Evolutionary conservation across 2,797 vertebrate genomes (phyloP).

Genomic region (Vireo griseus): DNA sequence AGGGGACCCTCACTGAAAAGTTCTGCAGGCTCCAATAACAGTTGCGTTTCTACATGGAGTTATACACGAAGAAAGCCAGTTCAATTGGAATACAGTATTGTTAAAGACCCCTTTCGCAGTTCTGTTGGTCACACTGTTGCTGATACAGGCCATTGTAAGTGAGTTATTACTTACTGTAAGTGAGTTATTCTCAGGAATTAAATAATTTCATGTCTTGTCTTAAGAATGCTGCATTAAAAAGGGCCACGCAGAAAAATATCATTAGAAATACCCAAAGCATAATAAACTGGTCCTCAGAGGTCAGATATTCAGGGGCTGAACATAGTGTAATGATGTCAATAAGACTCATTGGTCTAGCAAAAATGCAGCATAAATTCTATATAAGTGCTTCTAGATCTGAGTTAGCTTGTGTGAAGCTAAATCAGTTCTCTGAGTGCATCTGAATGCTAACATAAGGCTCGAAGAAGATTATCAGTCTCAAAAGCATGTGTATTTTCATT

Average conservation of each 20-base stretch:
- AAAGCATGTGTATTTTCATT: neutral
- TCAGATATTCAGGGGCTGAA: neutral
- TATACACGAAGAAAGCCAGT: neutral
- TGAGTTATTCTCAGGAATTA: neutral
- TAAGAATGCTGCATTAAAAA: neutral
- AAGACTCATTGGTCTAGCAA: neutral
- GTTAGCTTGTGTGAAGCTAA: neutral
- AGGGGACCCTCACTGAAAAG: neutral
- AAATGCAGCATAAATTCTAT: neutral
- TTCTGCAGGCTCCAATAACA: neutral
- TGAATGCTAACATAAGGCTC: neutral
- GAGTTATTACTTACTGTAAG: neutral
- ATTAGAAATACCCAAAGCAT: neutral
- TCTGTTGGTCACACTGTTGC: neutral
- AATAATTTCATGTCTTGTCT: neutral
- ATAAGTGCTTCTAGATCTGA: neutral
- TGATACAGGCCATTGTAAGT: neutral
- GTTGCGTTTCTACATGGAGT: neutral
- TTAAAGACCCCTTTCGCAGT: neutral
- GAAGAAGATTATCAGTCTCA: neutral
- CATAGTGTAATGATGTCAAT: neutral
- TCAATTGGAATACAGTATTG: neutral
- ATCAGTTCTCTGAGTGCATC: neutral
- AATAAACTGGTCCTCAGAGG: neutral
- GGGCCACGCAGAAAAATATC: neutral